Conservation (phyloP, 2,113 vertebrate genomes). For the Nestor notabilis region DNA sequence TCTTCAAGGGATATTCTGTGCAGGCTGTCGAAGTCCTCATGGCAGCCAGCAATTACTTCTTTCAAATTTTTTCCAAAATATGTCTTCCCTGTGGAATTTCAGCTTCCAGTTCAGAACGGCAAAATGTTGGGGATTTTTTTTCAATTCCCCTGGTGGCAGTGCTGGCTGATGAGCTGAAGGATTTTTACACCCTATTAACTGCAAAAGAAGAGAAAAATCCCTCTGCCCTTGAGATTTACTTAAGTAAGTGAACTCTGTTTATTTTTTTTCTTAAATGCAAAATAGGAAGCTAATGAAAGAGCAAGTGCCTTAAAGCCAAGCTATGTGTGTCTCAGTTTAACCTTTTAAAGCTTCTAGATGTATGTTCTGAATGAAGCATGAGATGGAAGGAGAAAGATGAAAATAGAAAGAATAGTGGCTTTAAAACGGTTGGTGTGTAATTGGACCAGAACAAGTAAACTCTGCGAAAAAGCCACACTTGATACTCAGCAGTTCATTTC, state of each 20-base stretch:
- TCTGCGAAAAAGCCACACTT: neutral
- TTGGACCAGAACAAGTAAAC: slow-evolving; percentile 26
- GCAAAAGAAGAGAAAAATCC: neutral
- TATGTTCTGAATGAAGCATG: neutral
- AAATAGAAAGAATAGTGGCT: neutral
- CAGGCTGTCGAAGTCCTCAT: neutral
- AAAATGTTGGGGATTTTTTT: neutral
- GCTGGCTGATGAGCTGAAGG: neutral
- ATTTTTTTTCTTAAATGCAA: neutral
- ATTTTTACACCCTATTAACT: slow-evolving; percentile 17
- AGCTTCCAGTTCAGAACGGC: slow-evolving; percentile 5
- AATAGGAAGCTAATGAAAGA: neutral
- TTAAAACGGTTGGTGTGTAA: slow-evolving; percentile 5
- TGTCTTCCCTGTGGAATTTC: neutral
- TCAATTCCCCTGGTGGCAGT: neutral
- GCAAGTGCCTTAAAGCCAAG: slow-evolving; percentile 1
- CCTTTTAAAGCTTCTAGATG: neutral
- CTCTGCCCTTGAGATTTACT: slow-evolving; percentile 16
- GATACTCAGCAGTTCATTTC: neutral
- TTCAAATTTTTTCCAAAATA: slow-evolving; percentile 35
- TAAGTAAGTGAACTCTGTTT: neutral
- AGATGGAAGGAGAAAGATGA: neutral
- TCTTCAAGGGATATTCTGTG: neutral
- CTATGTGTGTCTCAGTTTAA: neutral
- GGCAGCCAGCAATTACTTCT: slow-evolving; percentile 1